Base-by-base conservation (phyloP, 1,140 invertebrate genomes). In the Drosophila kepulauana region DNA sequence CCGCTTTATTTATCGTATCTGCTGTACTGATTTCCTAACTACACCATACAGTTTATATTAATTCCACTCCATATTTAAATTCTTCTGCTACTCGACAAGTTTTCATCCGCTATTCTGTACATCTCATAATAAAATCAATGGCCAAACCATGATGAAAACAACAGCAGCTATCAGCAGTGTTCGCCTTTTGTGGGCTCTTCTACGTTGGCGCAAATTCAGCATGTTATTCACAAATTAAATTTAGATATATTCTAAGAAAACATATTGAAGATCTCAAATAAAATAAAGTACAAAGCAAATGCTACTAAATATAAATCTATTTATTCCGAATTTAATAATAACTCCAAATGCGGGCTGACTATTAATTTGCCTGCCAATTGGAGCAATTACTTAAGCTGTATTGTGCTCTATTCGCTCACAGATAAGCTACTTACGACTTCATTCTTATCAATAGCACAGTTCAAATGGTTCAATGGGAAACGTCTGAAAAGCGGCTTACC, bases 401-500 rank as follows among this genome's bases (percentile, higher is more conserved):
- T 59, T 13, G 2, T 41, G n/a, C 35, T 5, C 10, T 43, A 13
- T 41, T 11, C 35, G 4, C 4, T 43, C 33, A 41, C 33, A 38
- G 38, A 30, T 76, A 82, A 72, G 61, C 52, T 68, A 71, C 75
- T 82, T 82, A 79, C 72, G 38, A 46, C 64, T 56, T 68, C 38
- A 46, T 61, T 43, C 63, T 51, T 41, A 69, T 64, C 66, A 68
- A 49, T 62, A 73, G 54, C 43, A 46, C 41, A 58, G 45, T 56
- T 75, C 51, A 45, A 58, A 66, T 72, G 52, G 52, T 49, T 64
- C 70, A 78, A 77, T 71, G 38, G 51, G 64, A 71, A 56, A 77
- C 66, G 20, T 61, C 46, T 69, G 30, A 10, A 66, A 88, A 88
- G 75, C 85, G 74, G 85, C 85, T 89, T 89, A 89, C 85, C 85